These are phyloP conservation scores for Megaceryle maxima DNA, from an alignment of 2,113 vertebrate genomes.

Conservation along the genomic window DNA sequence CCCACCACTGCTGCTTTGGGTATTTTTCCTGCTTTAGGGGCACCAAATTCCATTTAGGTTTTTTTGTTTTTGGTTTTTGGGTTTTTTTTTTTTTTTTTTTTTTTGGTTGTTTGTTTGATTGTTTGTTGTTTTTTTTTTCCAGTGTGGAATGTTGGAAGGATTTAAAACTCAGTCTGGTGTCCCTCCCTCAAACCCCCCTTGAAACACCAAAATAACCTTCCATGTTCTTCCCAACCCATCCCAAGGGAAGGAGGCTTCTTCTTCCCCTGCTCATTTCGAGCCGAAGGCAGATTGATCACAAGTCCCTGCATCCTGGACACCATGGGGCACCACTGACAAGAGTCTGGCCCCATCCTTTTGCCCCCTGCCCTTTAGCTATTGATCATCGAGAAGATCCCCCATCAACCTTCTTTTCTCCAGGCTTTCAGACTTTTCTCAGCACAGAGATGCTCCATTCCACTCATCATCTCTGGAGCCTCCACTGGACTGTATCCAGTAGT, in stretches of 20 bases:
- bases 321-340: too few species aligned
- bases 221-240: background rate
- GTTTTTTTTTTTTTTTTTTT: background rate
- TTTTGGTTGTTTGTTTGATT: too few species aligned
- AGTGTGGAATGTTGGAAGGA: background rate
- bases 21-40: fast-evolving
- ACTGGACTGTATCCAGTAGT: too few species aligned
- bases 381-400: too few species aligned
- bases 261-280: background rate
- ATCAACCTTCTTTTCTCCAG: too few species aligned
- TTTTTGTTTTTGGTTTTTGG: too few species aligned
- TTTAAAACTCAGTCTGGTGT: background rate
- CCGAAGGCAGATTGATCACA: background rate
- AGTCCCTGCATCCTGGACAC: background rate
- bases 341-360: too few species aligned
- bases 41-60: background rate
- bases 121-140: background rate
- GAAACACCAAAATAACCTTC: background rate
- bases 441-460: too few species aligned
- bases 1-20: fast-evolving
- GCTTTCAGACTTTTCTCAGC: too few species aligned
- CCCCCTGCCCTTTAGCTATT: too few species aligned
- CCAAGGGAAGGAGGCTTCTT: background rate
- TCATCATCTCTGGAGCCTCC: too few species aligned
- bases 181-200: background rate